Evolutionary conservation across 2,113 vertebrate genomes (phyloP), one percentile per base, ranked within the genome.

Genomic region (Corythornis cristatus): DNA sequence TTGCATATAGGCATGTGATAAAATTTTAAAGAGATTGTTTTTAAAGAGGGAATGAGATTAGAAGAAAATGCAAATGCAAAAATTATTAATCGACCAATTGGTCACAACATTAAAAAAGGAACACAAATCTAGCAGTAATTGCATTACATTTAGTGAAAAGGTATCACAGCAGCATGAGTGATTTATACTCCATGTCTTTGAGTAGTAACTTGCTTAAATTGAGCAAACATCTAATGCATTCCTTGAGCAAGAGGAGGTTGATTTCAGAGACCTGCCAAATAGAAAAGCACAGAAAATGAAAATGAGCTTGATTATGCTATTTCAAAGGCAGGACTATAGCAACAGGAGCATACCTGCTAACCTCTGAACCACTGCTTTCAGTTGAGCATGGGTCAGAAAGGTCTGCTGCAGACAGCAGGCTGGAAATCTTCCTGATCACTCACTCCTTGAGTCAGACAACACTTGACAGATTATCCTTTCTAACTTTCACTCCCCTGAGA

Each of bases 381-480:
- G 45, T 13, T 54, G 42, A 22, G 43, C 5, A 2, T 42, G 48
- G 73, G 60, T 96, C 40, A 29, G 65, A 66, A 54, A 45, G 40
- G 46, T 25, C 17, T 2, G 2, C 6, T 8, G 35, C 53, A 78
- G 35, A 74, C 13, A 85, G 66, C 46, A 74, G 84, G 54, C 67
- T 89, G 95, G 90, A 94, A 92, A 54, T 48, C 65, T 89, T 92
- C 72, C 40, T n/a, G 79, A 8, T 62, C 0, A 0, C 56, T 85
- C 18, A 3, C 25, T 79, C 64, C 64, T 94, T 2, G 2, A 81
- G 65, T 56, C 81, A 81, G 85, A 79, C 64, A 85, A 53, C 40
- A 57, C 78, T 91, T 90, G 91, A 80, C 48, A 53, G 86, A 88
- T 90, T 72, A 87, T 85, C 53, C 64, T 62, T 57, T 20, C 83